These are phyloP conservation scores for Nothoprocta pentlandii DNA, from an alignment of 2,113 vertebrate species.

Conservation along the genomic window DNA sequence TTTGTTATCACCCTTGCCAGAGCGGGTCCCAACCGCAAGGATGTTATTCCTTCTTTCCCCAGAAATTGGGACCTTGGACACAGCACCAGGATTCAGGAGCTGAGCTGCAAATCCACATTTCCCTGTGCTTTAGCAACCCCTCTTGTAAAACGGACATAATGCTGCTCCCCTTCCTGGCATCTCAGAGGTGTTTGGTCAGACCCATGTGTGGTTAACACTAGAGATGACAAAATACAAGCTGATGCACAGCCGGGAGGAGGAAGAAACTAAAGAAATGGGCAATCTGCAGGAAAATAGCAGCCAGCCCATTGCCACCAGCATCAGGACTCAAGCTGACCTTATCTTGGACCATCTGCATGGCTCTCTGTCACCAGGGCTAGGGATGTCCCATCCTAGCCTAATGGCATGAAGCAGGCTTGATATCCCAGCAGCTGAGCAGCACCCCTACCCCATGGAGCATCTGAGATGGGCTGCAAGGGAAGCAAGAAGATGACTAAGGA, in stretches of 20 bases:
- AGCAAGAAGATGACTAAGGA: not conserved
- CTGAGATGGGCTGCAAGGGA: not conserved
- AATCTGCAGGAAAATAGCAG: not conserved
- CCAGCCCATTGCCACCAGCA: not conserved
- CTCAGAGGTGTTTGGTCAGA: not conserved
- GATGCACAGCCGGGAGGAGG: not conserved
- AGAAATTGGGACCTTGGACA: not conserved
- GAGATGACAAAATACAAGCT: not conserved
- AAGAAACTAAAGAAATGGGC: not conserved
- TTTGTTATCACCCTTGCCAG: not conserved
- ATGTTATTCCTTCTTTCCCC: not conserved
- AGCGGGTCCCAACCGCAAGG: not conserved
- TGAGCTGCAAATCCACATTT: not conserved
- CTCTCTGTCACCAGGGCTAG: rapidly evolving
- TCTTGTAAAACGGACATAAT: not conserved
- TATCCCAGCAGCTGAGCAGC: not conserved
- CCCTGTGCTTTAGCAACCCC: not conserved
- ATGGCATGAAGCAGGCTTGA: not conserved
- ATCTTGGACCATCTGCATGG: not conserved
- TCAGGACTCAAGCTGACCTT: not conserved
- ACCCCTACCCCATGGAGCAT: not conserved
- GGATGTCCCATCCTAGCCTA: not conserved
- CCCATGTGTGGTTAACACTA: not conserved
- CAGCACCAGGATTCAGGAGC: not conserved
- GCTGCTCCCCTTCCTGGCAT: not conserved